phyloP scores from a whole-genome alignment of 2,888 invertebrate genomes.

The Odontothrips loti region DNA sequence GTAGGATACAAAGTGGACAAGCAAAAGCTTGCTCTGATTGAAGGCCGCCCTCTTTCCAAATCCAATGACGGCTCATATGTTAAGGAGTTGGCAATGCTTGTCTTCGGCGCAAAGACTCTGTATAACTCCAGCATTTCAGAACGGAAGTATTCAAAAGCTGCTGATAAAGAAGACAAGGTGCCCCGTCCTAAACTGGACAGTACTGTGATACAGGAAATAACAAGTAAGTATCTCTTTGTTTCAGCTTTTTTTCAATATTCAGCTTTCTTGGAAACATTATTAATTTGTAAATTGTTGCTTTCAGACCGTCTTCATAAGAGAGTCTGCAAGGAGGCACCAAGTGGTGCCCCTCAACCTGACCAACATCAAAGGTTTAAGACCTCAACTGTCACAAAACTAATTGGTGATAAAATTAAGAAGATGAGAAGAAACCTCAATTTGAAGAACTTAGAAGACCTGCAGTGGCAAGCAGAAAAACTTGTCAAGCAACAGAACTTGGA shows the following conservation, averaged over 20 bases:
- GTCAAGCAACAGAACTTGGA: background rate
- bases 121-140: background rate
- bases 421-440: background rate
- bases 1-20: background rate
- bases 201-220: background rate
- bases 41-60: background rate
- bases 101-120: background rate
- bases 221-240: background rate
- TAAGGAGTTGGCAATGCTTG: background rate
- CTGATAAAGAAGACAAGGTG: background rate
- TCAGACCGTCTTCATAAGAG: background rate
- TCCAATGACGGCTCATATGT: background rate
- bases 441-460: background rate
- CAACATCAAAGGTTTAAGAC: background rate
- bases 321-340: background rate
- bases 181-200: background rate
- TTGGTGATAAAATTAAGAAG: background rate
- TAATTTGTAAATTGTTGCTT: background rate
- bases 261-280: background rate
- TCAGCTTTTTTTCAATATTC: background rate
- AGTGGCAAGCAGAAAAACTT: background rate
- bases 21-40: background rate
- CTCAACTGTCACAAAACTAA: background rate
- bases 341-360: background rate
- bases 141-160: background rate